These are phyloP conservation scores for Apaloderma vittatum DNA, from an alignment of 2,113 vertebrate genomes.

Conservation along the genomic window DNA sequence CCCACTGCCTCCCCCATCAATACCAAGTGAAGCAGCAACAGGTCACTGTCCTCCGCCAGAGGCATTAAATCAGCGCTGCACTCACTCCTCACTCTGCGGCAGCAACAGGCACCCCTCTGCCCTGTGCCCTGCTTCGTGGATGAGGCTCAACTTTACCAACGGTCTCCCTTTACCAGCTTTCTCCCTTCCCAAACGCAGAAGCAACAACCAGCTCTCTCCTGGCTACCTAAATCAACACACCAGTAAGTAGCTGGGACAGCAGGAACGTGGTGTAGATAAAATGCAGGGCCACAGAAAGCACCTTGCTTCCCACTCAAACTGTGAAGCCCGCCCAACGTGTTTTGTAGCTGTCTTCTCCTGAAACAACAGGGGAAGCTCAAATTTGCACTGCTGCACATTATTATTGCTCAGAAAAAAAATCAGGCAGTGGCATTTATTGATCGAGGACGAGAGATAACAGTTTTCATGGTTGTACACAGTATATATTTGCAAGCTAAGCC, in stretches of 20 bases:
- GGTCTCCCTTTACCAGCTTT: not conserved
- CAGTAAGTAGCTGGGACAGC: not conserved
- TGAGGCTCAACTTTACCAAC: not conserved
- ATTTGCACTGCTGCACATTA: not conserved
- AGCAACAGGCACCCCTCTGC: not conserved
- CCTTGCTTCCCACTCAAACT: not conserved
- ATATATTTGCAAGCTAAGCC: not conserved
- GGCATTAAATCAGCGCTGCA: not conserved
- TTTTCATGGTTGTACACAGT: not conserved
- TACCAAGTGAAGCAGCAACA: not conserved
- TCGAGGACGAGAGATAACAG: not conserved
- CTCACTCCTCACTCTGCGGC: rapidly evolving
- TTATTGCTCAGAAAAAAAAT: conserved; percentile 52
- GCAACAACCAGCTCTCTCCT: not conserved
- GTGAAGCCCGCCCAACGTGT: too few species aligned
- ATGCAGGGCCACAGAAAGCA: not conserved
- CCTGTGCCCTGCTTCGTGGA: not conserved
- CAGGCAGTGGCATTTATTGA: not conserved
- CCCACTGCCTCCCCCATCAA: not conserved
- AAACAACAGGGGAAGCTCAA: not conserved
- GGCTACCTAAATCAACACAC: not conserved
- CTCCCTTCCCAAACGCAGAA: not conserved
- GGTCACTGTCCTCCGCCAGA: not conserved
- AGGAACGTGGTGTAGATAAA: not conserved
- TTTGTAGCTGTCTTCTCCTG: not conserved